Base-by-base conservation (phyloP, 2,797 vertebrate species). In the Arnoldichthys spilopterus region DNA sequence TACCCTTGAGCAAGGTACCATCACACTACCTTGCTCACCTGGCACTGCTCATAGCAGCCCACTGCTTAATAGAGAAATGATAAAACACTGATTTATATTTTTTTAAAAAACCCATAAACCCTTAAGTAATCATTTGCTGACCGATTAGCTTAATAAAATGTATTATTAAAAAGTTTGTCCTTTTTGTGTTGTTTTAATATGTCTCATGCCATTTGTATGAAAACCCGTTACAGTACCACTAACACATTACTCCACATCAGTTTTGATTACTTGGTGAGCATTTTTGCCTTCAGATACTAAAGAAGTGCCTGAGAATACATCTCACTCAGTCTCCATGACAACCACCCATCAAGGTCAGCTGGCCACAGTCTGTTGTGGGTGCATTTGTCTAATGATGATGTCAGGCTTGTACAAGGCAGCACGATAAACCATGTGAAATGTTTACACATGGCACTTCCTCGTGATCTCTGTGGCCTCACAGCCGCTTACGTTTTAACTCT, bases 301-400 rank as follows among this genome's bases (percentile, higher is more conserved):
- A 64, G 28, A 78, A 40, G 43, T 64, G 51, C 47, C 70, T 56
- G 49, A 40, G 54, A 71, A 53, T 56, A 47, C 45, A 49, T 71
- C 79, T 77, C 75, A 68, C 34, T 75, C 58, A 58, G 79, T 87
- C 82, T 78, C 86, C 84, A 87, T 85, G 77, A 72, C 79, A 82
- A 87, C 86, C 66, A 37, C 69, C 72, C 74, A 76, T 85, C 76
- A 84, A 78, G 77, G 83, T 82, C 72, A 68, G 16, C n/a, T 34
- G 80, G 79, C 67, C 49, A 9, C 49, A 56, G 56, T 75, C 20
- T 80, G 40, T 71, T 72, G 26, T 71, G 34, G 79, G 73, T 63
- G 59, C 45, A 43, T 77, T 53, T 72, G 72, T 68, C 40, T 76
- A 43, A 72, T 58, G 24, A 74, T 73, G 54, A 85, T 69, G 56